phyloP scores from a whole-genome alignment of 2,797 vertebrate genomes.

The Hozukius guyotensis region DNA sequence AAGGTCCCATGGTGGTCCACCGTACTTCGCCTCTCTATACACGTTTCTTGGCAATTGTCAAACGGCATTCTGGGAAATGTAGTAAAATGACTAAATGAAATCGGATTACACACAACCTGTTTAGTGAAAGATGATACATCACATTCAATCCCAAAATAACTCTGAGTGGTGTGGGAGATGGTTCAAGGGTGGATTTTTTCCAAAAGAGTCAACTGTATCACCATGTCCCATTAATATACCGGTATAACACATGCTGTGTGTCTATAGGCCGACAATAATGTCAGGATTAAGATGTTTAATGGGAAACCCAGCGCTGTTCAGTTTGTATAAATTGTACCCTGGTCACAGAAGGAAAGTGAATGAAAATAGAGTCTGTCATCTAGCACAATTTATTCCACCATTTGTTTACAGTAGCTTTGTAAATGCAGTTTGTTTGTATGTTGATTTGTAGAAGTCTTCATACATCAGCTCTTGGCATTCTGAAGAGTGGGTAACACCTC shows the following conservation, averaged over 20 bases:
- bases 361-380: conserved; percentile 64
- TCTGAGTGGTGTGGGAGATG: not conserved
- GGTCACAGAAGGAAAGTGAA: conserved; percentile 42
- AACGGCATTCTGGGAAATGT: conserved; percentile 6
- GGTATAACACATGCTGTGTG: not conserved
- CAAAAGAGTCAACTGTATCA: not conserved
- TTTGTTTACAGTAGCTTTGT: conserved; percentile 80
- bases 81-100: not conserved
- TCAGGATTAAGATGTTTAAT: not conserved
- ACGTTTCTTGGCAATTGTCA: not conserved
- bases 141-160: conserved; percentile 17
- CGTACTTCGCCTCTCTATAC: too few species aligned
- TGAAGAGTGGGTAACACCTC: conserved; percentile 75
- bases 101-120: not conserved
- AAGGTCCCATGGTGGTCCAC: too few species aligned
- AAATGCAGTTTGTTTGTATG: conserved; percentile 72
- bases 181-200: not conserved
- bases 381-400: conserved; percentile 82
- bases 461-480: conserved; percentile 79
- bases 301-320: not conserved
- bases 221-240: not conserved
- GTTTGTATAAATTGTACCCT: not conserved
- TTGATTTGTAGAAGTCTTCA: conserved; percentile 73
- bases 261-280: not conserved
- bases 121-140: not conserved